Evolutionary conservation across 2,888 invertebrate genomes (phyloP).

Genomic region (Hymenopus coronatus): DNA sequence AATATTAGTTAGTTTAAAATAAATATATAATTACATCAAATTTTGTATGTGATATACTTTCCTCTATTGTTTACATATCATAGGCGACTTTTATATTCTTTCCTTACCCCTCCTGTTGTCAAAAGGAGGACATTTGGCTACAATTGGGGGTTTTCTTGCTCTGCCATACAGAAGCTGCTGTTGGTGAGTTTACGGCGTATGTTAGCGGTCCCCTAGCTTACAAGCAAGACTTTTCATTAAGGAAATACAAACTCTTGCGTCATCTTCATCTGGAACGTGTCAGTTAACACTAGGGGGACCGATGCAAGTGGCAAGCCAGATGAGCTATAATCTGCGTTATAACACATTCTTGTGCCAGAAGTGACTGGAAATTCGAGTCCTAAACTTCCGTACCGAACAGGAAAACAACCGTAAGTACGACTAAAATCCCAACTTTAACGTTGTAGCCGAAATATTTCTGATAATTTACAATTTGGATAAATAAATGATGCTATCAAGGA

Average conservation of each 20-base stretch:
- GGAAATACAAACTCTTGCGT: not conserved
- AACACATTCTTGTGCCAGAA: not conserved
- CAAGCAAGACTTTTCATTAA: not conserved
- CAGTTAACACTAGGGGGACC: not conserved
- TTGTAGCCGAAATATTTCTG: too few relatives aligned
- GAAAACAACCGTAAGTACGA: not conserved
- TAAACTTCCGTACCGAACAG: not conserved
- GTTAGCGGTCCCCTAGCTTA: not conserved
- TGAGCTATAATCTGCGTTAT: not conserved
- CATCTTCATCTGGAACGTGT: not conserved
- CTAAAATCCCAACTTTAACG: not conserved
- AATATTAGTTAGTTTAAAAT: too few relatives aligned
- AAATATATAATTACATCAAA: too few relatives aligned
- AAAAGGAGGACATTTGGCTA: too few relatives aligned
- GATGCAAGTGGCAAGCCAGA: not conserved
- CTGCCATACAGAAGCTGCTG: too few relatives aligned
- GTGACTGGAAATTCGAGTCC: not conserved
- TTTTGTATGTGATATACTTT: too few relatives aligned
- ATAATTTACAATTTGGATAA: too few relatives aligned
- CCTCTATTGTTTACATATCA: too few relatives aligned
- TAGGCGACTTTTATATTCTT: too few relatives aligned
- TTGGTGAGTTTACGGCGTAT: not conserved
- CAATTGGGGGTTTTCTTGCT: too few relatives aligned
- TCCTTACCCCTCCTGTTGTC: too few relatives aligned
- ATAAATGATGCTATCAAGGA: too few relatives aligned